phyloP scores from a whole-genome alignment of 1,140 invertebrate genomes.

The Leptinotarsa defecta region DNA sequence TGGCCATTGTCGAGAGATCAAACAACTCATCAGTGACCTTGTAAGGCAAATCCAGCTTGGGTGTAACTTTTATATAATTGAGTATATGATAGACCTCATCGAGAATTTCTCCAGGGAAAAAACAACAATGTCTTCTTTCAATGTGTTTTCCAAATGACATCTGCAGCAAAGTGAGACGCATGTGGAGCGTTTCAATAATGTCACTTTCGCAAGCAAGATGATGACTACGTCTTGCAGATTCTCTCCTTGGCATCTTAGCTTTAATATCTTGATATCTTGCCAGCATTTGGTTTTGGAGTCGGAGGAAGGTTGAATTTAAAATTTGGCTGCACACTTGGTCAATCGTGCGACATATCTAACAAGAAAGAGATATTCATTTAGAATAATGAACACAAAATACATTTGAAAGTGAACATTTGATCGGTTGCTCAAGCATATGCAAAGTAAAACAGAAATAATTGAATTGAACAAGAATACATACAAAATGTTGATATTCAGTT shows the following conservation, averaged over 20 bases:
- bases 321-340: constrained; percentile 77
- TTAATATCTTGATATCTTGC: constrained; percentile 82
- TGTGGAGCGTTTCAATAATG: constrained; percentile 87
- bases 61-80: constrained; percentile 79
- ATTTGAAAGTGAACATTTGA: too few species aligned
- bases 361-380: background rate
- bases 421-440: too few species aligned
- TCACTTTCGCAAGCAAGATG: constrained; percentile 84
- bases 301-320: constrained; percentile 81
- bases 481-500: too few species aligned
- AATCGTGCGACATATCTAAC: constrained; percentile 76
- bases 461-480: too few species aligned
- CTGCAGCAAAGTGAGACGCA: constrained; percentile 82
- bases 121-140: constrained; percentile 86
- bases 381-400: too few species aligned
- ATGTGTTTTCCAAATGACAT: constrained; percentile 93
- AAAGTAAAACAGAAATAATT: too few species aligned
- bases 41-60: constrained; percentile 79
- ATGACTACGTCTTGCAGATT: constrained; percentile 82
- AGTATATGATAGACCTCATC: constrained; percentile 71
- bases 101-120: constrained; percentile 83
- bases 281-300: constrained; percentile 78
- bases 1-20: constrained; percentile 89
- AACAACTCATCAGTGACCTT: constrained; percentile 91
- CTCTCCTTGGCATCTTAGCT: constrained; percentile 85